Evolutionary conservation across 2,888 invertebrate species (phyloP).

Genomic region (Sycophila texana): DNA sequence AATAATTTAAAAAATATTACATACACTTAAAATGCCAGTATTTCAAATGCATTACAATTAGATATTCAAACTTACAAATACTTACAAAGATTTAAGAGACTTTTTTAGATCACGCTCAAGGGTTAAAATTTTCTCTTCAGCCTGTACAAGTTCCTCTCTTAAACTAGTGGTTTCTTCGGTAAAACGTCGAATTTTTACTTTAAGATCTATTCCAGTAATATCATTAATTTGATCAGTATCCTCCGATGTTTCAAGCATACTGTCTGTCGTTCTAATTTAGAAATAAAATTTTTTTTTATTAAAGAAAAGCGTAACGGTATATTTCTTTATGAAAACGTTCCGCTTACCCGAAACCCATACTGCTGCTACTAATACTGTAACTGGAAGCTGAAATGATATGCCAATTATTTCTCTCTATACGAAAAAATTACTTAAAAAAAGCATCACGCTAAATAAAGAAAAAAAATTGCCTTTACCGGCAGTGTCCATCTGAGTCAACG

Average conservation of each 20-base stretch:
- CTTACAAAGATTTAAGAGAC: slow-evolving; percentile 41
- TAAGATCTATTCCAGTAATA: slow-evolving; percentile 56
- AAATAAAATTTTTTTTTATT: neutral
- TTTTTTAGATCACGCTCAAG: slow-evolving; percentile 29
- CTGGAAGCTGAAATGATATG: slow-evolving; percentile 41
- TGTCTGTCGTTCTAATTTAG: slow-evolving; percentile 43
- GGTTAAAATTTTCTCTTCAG: slow-evolving; percentile 59
- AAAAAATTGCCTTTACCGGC: slow-evolving; percentile 30
- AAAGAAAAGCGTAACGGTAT: neutral
- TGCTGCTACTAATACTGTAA: slow-evolving; percentile 55
- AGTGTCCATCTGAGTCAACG: slow-evolving; percentile 43
- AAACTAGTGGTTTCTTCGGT: slow-evolving; percentile 61
- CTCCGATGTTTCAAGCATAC: slow-evolving; percentile 50
- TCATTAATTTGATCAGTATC: slow-evolving; percentile 46
- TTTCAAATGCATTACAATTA: too few species aligned
- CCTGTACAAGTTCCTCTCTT: slow-evolving; percentile 59
- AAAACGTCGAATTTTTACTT: slow-evolving; percentile 59
- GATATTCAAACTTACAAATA: slow-evolving; percentile 19
- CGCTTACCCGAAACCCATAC: slow-evolving; percentile 53
- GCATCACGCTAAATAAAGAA: neutral
- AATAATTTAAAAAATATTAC: slow-evolving; percentile 11
- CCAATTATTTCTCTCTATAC: slow-evolving; percentile 11
- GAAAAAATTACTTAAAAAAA: neutral
- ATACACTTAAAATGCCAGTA: neutral
- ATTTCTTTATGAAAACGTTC: neutral